Evolutionary conservation across 2,113 vertebrate genomes (phyloP).

Genomic region (Indicator indicator): DNA sequence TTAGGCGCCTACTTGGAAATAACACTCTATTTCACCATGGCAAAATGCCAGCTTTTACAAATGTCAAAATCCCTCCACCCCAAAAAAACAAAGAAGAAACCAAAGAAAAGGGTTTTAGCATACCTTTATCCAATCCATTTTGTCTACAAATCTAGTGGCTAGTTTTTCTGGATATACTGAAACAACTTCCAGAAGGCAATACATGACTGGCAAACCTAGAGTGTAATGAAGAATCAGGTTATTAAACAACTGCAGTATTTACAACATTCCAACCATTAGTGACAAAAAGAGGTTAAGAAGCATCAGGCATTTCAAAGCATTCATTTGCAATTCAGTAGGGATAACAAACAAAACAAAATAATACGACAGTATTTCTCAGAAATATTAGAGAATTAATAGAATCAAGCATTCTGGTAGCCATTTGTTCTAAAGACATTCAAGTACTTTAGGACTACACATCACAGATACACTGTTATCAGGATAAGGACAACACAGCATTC

Average conservation of each 20-base stretch:
- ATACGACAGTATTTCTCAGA: neutral
- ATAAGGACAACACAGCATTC: neutral
- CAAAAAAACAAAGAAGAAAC: neutral
- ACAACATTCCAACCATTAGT: neutral
- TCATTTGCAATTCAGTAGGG: neutral
- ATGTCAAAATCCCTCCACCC: neutral
- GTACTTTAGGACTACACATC: neutral
- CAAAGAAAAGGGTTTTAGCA: neutral
- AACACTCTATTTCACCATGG: neutral
- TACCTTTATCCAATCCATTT: slow-evolving; percentile 98
- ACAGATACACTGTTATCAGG: neutral
- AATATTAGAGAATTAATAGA: neutral
- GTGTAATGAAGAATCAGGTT: slow-evolving; percentile 22
- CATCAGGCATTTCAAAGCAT: neutral
- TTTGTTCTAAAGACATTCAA: neutral
- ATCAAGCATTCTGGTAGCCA: neutral
- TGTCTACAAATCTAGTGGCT: slow-evolving; percentile 87
- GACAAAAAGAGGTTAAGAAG: neutral
- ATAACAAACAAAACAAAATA: neutral
- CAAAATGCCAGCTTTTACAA: neutral
- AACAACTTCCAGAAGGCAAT: slow-evolving; percentile 94
- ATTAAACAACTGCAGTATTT: neutral
- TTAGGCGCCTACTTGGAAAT: neutral
- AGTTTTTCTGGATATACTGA: slow-evolving; percentile 93
- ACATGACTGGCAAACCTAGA: slow-evolving; percentile 95